Evolutionary conservation across 2,888 invertebrate species (phyloP), one percentile per base, ranked within the genome.

Genomic region (Athalia circularis): DNA sequence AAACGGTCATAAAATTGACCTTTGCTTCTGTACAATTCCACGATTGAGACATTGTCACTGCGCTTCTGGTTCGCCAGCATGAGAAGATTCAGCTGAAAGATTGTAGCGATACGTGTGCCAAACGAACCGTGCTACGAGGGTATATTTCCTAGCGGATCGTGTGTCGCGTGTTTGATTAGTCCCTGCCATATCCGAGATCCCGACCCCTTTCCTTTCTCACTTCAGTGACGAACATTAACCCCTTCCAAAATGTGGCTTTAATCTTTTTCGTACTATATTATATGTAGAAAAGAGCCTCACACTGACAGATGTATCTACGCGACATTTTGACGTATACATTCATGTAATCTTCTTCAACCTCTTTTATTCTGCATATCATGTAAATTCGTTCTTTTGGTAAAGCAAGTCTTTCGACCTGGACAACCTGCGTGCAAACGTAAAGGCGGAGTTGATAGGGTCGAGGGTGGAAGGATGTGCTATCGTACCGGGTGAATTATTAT

Each of bases 51-150:
- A 77, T 77, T 77, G 6, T 54, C n/a, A 59, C 29, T 77, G 29
- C 57, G 47, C 13, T 47, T 47, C 9, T 47, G 13, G n/a, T 9
- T 45, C 72, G 43, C n/a, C 45, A 59, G 57, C 29, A 72, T 57
- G 45, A 72, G 59, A 54, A 43, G 70, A 70, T 70, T 70, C 54
- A 57, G 70, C 15, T 82, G 82, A 75, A 57, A 77, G 78, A 79
- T 77, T 80, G 81, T 9, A 7, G 5, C 54, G 6, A 13, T 48
- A 48, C 48, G 57, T 70, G 43, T 45, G 54, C 11, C 70, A 70
- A 70, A 70, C 67, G 67, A 68, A 68, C 67, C 52, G 67, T 52
- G 52, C 67, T 52, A 68, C 67, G 67, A 68, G 67, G 65, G 43
- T 67, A 54, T 57, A 15, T 70, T 70, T 70, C 11, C 11, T 57